Base-by-base conservation (phyloP, 2,888 invertebrate species). In the Zygothrica quintamaculata region DNA sequence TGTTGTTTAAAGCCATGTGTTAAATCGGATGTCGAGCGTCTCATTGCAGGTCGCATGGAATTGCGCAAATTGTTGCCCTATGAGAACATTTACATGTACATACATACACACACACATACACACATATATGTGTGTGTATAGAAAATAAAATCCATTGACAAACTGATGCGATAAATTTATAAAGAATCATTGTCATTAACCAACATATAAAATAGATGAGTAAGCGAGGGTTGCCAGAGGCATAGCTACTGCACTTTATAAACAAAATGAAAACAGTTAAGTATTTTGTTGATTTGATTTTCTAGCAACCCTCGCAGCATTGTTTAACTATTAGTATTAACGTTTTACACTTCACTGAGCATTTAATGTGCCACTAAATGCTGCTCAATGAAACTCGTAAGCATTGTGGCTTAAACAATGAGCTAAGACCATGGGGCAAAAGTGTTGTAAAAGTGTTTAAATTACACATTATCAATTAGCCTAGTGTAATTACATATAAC, bases 51-150 rank as follows among this genome's bases (percentile, higher is more conserved):
- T 51, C 3, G 65, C 51, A 47, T 43, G 44, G 13, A 29, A 48
- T 56, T 55, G 69, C 60, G 67, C 67, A 59, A 55, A 65, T 55
- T n/a, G 59, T 53, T 34, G 52, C 56, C 50, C 52, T 58, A 52
- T 55, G 48, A 33, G 18, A 65, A 47, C 15, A 18, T 5, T 1
- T 31, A 6, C n/a, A n/a, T n/a, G n/a, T n/a, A n/a, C n/a, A n/a
- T n/a, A n/a, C n/a, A n/a, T n/a, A n/a, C n/a, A n/a, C n/a, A n/a
- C n/a, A n/a, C n/a, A n/a, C n/a, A n/a, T n/a, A n/a, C n/a, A n/a
- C n/a, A n/a, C n/a, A n/a, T n/a, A n/a, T n/a, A n/a, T n/a, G n/a
- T n/a, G n/a, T n/a, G n/a, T n/a, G n/a, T 3, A 11, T n/a, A 22
- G 13, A 48, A 42, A 33, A 6, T 29, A 16, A 47, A 44, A 15